A percentile compares a stretch with the other conserved stretches of the same genome.
Evolutionary conservation across 2,797 vertebrate genomes (phyloP).

Genomic region (Phoeniculus purpureus): DNA sequence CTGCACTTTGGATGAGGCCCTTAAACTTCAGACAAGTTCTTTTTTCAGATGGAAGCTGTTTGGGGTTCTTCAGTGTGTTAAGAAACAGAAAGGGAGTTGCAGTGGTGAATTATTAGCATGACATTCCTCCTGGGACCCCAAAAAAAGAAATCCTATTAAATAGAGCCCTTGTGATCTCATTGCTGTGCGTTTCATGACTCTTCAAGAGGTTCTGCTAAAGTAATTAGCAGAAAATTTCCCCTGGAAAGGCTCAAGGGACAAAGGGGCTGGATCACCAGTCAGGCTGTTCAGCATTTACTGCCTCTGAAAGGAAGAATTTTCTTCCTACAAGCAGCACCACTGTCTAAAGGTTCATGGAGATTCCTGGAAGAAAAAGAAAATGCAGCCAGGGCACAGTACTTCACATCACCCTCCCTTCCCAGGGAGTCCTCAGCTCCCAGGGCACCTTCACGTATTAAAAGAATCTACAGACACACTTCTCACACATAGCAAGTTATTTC

Average conservation of each 20-base stretch:
- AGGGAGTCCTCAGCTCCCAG: neutral
- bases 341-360: neutral
- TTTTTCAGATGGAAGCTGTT: constrained; percentile 40
- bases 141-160: constrained; percentile 63
- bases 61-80: constrained; percentile 34
- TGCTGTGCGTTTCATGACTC: constrained; percentile 43
- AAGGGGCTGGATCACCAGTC: constrained; percentile 21
- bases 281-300: constrained; percentile 45
- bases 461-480: neutral
- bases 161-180: constrained; percentile 61
- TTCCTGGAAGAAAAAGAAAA: neutral
- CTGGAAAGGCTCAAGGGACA: constrained; percentile 42
- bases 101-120: constrained; percentile 44
- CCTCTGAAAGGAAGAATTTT: constrained; percentile 33
- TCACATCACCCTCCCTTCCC: neutral
- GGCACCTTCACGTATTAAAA: neutral
- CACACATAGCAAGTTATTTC: neutral
- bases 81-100: constrained; percentile 49
- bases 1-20: constrained; percentile 14
- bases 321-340: neutral
- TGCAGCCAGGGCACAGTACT: neutral
- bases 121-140: constrained; percentile 48
- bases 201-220: constrained; percentile 58
- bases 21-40: neutral
- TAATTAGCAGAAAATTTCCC: constrained; percentile 56